These are phyloP conservation scores for Zelleria hepariella DNA, from an alignment of 2,888 invertebrate genomes.

Conservation along the genomic window DNA sequence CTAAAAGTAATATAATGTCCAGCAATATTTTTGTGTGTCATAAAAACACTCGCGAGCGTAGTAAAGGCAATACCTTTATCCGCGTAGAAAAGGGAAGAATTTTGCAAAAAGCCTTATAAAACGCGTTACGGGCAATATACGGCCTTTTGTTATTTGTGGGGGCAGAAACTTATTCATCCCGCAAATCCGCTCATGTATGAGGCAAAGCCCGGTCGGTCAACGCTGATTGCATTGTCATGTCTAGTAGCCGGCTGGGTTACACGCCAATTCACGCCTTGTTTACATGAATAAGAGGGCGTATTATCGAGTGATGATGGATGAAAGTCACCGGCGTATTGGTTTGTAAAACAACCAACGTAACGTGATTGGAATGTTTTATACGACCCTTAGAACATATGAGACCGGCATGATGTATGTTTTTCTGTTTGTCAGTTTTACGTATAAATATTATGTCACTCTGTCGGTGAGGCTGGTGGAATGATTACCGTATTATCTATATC, in stretches of 20 bases:
- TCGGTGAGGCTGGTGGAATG: background rate
- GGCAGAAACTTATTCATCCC: slow-evolving; percentile 70
- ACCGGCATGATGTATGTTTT: slow-evolving; percentile 64
- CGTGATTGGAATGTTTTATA: slow-evolving; percentile 69
- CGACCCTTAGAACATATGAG: slow-evolving; percentile 66
- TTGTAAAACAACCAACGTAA: slow-evolving; percentile 68
- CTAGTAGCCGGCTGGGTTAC: slow-evolving; percentile 24
- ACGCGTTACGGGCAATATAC: slow-evolving; percentile 56
- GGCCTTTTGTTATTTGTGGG: slow-evolving; percentile 66
- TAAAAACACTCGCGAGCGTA: background rate
- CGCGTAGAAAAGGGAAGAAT: slow-evolving; percentile 35
- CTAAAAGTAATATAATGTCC: background rate
- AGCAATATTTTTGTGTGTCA: background rate
- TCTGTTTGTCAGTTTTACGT: background rate
- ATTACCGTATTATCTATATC: background rate
- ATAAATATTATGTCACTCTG: background rate
- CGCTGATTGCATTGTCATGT: slow-evolving; percentile 73
- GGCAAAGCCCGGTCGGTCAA: slow-evolving; percentile 70
- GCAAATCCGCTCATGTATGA: slow-evolving; percentile 71
- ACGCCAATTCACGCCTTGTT: slow-evolving; percentile 18
- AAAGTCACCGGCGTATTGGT: slow-evolving; percentile 49
- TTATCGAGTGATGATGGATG: slow-evolving; percentile 15
- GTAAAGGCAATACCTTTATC: slow-evolving; percentile 9
- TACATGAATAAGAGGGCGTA: slow-evolving; percentile 17
- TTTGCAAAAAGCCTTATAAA: slow-evolving; percentile 62